Conservation (phyloP, 2,113 vertebrate species). For the Dicrurus megarhynchus region DNA sequence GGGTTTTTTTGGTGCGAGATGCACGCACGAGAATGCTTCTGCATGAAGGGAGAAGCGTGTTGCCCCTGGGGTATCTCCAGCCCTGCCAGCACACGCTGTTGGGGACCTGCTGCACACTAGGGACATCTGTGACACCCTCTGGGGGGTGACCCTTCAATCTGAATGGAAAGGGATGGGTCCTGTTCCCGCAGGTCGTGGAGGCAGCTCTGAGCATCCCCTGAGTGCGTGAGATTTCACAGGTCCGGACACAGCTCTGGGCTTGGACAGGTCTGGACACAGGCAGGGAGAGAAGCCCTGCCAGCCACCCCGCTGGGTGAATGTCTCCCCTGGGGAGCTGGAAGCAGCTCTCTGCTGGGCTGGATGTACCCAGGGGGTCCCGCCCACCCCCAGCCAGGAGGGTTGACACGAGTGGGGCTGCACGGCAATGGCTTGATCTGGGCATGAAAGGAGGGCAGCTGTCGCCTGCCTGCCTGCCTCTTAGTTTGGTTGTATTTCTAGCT, state of each 20-base stretch:
- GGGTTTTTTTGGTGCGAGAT: neutral
- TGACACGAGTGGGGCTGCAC: fast-evolving
- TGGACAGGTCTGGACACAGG: neutral
- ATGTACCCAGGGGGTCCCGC: neutral
- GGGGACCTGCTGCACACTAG: fast-evolving
- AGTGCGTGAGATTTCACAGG: neutral
- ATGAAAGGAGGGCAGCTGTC: neutral
- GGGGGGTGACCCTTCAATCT: neutral
- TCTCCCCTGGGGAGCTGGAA: neutral
- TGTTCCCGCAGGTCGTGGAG: fast-evolving
- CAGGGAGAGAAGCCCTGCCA: neutral
- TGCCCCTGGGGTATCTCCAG: neutral
- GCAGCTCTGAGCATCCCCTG: neutral
- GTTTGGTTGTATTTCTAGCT: neutral
- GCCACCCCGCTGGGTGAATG: fast-evolving
- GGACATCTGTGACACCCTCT: neutral
- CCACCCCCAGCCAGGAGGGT: neutral
- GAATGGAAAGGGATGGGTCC: neutral
- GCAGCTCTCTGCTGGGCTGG: neutral
- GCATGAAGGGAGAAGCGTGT: fast-evolving
- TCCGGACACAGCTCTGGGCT: neutral
- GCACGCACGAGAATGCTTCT: fast-evolving
- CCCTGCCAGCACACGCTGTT: fast-evolving
- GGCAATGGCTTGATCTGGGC: neutral
- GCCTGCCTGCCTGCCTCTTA: neutral